Conservation (phyloP, 1,140 invertebrate species). For the Amyelois transitella region DNA sequence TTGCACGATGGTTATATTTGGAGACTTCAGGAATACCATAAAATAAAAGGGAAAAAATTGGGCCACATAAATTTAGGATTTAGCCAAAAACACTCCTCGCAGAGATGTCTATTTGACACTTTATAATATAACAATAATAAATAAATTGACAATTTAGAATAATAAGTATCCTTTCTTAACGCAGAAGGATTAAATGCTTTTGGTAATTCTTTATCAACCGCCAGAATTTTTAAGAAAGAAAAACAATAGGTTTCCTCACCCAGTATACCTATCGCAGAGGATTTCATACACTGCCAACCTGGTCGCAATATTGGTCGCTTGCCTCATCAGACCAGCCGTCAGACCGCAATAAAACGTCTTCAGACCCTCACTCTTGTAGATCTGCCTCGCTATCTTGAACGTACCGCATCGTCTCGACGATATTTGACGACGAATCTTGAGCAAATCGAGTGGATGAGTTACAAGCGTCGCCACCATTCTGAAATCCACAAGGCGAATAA, state of each 20-base stretch:
- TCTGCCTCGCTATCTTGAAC: not conserved
- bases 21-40: too few relatives aligned
- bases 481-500: too few relatives aligned
- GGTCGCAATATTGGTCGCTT: not conserved
- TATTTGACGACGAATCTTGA: not conserved
- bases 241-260: not conserved
- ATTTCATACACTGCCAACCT: not conserved
- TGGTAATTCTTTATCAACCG: too few relatives aligned
- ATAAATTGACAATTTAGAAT: too few relatives aligned
- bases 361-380: not conserved
- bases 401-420: not conserved
- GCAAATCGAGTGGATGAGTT: not conserved
- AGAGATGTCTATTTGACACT: too few relatives aligned
- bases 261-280: not conserved
- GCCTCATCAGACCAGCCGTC: not conserved
- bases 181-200: too few relatives aligned
- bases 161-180: too few relatives aligned
- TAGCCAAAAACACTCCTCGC: too few relatives aligned
- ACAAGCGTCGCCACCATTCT: not conserved
- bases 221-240: not conserved
- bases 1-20: too few relatives aligned
- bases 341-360: not conserved
- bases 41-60: too few relatives aligned
- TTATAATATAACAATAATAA: too few relatives aligned
- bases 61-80: too few relatives aligned